Evolutionary conservation across 2,888 invertebrate genomes (phyloP).

Genomic region (Chrysolina oricalcia): DNA sequence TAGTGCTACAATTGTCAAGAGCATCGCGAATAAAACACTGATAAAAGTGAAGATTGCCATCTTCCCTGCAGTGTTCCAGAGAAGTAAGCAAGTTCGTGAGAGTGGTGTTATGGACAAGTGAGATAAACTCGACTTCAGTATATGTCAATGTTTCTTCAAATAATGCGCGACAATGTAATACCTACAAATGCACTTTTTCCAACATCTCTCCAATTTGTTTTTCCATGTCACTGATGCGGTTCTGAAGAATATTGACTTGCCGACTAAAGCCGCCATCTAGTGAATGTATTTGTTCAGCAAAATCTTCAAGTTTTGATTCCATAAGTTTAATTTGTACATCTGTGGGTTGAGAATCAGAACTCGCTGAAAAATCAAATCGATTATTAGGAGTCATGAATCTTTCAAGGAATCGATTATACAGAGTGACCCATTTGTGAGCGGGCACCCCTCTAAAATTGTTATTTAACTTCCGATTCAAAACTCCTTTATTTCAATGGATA

Average conservation of each 20-base stretch:
- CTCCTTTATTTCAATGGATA: too few relatives aligned
- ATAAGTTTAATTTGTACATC: conserved; percentile 49
- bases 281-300: conserved; percentile 62
- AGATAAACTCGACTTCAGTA: too few relatives aligned
- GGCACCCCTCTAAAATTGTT: too few relatives aligned
- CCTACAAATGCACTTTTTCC: conserved; percentile 54
- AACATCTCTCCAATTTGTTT: conserved; percentile 67
- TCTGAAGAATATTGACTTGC: conserved; percentile 73
- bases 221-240: conserved; percentile 72
- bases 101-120: not conserved
- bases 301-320: conserved; percentile 61
- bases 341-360: conserved; percentile 35
- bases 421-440: too few relatives aligned
- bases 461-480: too few relatives aligned
- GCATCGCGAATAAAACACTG: too few relatives aligned
- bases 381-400: too few relatives aligned
- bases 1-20: too few relatives aligned
- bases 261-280: conserved; percentile 67
- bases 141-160: not conserved
- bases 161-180: not conserved
- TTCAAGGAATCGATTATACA: too few relatives aligned
- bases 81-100: too few relatives aligned
- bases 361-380: not conserved
- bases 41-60: too few relatives aligned
- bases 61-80: too few relatives aligned